Base-by-base conservation (phyloP, 2,888 invertebrate genomes). In the Sinhomidia bicolor region DNA sequence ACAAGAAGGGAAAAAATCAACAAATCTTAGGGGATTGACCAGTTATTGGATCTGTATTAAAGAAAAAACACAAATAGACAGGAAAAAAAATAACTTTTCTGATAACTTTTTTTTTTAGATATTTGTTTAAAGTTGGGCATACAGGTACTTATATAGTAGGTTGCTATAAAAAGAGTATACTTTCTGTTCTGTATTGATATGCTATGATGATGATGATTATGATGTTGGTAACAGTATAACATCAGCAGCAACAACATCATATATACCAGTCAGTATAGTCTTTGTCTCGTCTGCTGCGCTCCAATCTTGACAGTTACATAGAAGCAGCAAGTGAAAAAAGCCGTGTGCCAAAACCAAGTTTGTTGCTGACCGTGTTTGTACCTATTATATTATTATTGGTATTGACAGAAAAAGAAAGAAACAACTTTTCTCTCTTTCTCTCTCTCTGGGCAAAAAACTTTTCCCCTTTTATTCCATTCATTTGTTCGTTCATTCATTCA, bases 241-340 rank as follows among this genome's bases (percentile, higher is more conserved):
- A n/a, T n/a, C n/a, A n/a, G n/a, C n/a, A n/a, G n/a, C n/a, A n/a
- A n/a, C n/a, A n/a, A n/a, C n/a, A n/a, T n/a, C n/a, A n/a, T n/a
- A n/a, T n/a, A n/a, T n/a, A n/a, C n/a, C n/a, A n/a, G 80, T 23
- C 62, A 17, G 12, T 47, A 32, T 32, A 23, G 14, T n/a, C 23
- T 76, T n/a, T 76, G 44, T n/a, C 44, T 54, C n/a, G n/a, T n/a
- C n/a, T n/a, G n/a, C n/a, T n/a, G n/a, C n/a, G 41, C 41, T 71
- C 23, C 60, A 54, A 44, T 85, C 76, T 85, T 85, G 85, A 85
- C 85, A 85, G 62, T 60, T 84, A 74, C 36, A 65, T 74, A 85
- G n/a, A 20, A 83, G 23, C n/a, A 81, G 17, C 20, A 47, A 76
- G 76, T 78, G 62, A 62, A 83, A 74, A 71, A 57, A 32, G 20